Evolutionary conservation across 2,113 vertebrate species (phyloP), one percentile per base, ranked within the genome.

Genomic region (Nestor notabilis): DNA sequence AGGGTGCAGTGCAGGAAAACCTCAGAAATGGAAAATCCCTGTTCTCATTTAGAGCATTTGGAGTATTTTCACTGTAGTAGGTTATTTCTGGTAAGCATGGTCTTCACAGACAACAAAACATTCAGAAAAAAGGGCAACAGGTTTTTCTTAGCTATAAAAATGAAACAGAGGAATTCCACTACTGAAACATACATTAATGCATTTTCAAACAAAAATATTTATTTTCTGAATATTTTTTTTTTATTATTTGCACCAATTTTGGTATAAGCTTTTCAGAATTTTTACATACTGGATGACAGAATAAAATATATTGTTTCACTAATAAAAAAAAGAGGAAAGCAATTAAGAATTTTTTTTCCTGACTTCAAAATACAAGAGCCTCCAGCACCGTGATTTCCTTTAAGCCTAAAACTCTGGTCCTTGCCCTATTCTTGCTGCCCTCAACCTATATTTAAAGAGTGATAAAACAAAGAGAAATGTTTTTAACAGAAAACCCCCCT

Each of bases 1-100:
- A 55, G 49, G 0, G 11, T 11, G 44, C 0, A 0, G 24, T 1
- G 0, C 0, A 52, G 33, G 13, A 8, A 35, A 23, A 53, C 17
- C 52, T 60, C 61, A 14, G 53, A 3, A 24, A 82, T 1, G 15
- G 70, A 61, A 61, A 63, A 65, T 4, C 37, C 24, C 14, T 63
- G 39, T 47, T 43, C 31, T 69, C 61, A 19, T 28, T 55, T 31
- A 31, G n/a, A 53, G 44, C 28, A 8, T 27, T 23, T 35, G 39
- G 69, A 63, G 19, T 81, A 18, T 68, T 87, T 76, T 63, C 69
- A 37, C 47, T 7, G 31, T 47, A 53, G 18, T 10, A 41, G 69
- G 46, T 61, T 13, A 74, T 41, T 61, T 68, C 33, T 23, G 29
- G 61, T n/a, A 79, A 79, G 65, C 50, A 28, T 0, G 18, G 74